phyloP scores from a whole-genome alignment of 2,797 vertebrate species.

The Helarctos malayanus region DNA sequence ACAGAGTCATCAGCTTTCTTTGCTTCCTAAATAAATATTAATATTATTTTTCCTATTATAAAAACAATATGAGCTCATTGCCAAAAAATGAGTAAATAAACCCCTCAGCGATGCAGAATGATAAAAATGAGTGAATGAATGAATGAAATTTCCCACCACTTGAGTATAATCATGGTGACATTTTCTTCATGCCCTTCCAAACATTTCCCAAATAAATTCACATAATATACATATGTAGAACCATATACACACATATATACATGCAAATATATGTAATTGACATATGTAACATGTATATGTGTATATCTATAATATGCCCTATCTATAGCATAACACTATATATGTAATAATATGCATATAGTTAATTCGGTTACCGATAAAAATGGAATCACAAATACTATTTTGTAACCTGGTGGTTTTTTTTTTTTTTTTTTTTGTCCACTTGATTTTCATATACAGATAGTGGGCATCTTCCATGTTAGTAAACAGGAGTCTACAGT shows the following conservation, averaged over 20 bases:
- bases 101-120: neutral
- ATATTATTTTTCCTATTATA: neutral
- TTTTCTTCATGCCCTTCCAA: constrained; percentile 6
- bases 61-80: neutral
- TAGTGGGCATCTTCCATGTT: neutral
- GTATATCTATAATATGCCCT: neutral
- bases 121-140: constrained; percentile 51
- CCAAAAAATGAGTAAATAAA: neutral
- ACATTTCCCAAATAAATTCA: constrained; percentile 2
- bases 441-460: neutral
- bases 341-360: neutral
- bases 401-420: neutral
- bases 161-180: neutral
- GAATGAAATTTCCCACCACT: neutral
- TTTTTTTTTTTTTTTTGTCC: neutral
- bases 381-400: neutral
- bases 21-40: neutral
- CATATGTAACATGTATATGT: neutral
- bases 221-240: neutral
- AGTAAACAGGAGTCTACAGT: neutral
- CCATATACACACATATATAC: neutral
- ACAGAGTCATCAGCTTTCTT: neutral
- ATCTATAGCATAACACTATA: neutral
- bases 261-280: neutral
- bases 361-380: neutral